A percentile compares a stretch with the other conserved stretches of the same genome.
Evolutionary conservation across 2,888 invertebrate species (phyloP).

Genomic region (Oscheius onirici): DNA sequence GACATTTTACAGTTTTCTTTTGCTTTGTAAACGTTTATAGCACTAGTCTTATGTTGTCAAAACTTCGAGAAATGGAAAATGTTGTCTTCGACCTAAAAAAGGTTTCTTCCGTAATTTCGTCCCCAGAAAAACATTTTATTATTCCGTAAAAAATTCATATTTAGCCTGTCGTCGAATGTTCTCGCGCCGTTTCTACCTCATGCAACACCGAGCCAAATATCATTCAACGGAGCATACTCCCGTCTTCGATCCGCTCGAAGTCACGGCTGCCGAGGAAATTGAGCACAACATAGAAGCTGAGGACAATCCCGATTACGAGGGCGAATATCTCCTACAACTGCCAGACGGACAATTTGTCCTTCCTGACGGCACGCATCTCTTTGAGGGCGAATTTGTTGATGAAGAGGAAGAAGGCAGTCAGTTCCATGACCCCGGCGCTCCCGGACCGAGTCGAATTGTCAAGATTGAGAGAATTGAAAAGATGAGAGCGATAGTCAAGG

Average conservation of each 20-base stretch:
- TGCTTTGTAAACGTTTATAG: too few relatives aligned
- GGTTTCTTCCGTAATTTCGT: too few relatives aligned
- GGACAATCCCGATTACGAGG: not conserved
- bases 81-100: too few relatives aligned
- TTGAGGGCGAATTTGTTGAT: constrained; percentile 16
- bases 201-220: constrained; percentile 36
- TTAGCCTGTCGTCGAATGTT: constrained; percentile 35
- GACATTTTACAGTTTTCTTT: not conserved
- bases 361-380: constrained; percentile 1
- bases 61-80: too few relatives aligned
- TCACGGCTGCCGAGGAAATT: constrained; percentile 12
- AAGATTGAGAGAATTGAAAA: too few relatives aligned
- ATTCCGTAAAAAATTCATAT: too few relatives aligned
- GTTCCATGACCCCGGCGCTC: too few relatives aligned
- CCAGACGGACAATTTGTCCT: constrained; percentile 6
- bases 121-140: too few relatives aligned
- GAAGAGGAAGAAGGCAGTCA: constrained; percentile 8
- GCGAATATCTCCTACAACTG: constrained; percentile 3
- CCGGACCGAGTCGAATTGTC: too few relatives aligned
- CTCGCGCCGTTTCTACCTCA: constrained; percentile 38
- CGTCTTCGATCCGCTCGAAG: constrained; percentile 30
- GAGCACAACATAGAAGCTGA: not conserved
- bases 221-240: constrained; percentile 30
- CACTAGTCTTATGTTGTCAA: too few relatives aligned
- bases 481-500: too few relatives aligned